Conservation (phyloP, 2,888 invertebrate species). For the Leistus spinibarbis region DNA sequence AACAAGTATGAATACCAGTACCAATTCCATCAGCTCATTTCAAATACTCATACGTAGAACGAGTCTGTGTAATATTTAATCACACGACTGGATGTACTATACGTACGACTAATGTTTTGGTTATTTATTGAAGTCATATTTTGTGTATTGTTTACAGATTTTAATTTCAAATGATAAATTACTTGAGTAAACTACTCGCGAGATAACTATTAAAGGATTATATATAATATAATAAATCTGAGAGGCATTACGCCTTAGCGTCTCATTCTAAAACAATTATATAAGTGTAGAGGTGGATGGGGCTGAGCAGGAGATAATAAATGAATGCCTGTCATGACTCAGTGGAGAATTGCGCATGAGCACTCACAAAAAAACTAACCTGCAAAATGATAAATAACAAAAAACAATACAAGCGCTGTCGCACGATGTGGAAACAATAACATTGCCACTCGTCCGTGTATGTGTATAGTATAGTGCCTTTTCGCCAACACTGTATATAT, state of each 20-base stretch:
- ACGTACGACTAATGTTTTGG: no score
- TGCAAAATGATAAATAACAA: background rate
- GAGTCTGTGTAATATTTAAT: no score
- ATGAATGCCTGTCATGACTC: background rate
- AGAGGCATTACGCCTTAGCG: background rate
- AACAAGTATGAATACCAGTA: no score
- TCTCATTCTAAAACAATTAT: background rate
- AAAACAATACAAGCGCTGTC: background rate
- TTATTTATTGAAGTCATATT: no score
- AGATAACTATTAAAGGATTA: no score
- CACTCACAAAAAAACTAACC: background rate
- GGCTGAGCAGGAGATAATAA: background rate
- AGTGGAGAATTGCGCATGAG: background rate
- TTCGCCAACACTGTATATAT: background rate
- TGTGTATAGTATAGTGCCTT: background rate
- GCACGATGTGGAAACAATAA: background rate
- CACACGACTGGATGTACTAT: no score
- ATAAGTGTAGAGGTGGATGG: background rate
- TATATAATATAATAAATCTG: background rate
- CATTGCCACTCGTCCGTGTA: background rate
- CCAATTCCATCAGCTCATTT: no score
- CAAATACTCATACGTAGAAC: no score
- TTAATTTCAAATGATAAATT: no score
- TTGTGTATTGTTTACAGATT: no score
- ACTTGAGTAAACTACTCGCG: no score